Conservation (phyloP, 2,113 vertebrate genomes). For the Sus scrofa region DNA sequence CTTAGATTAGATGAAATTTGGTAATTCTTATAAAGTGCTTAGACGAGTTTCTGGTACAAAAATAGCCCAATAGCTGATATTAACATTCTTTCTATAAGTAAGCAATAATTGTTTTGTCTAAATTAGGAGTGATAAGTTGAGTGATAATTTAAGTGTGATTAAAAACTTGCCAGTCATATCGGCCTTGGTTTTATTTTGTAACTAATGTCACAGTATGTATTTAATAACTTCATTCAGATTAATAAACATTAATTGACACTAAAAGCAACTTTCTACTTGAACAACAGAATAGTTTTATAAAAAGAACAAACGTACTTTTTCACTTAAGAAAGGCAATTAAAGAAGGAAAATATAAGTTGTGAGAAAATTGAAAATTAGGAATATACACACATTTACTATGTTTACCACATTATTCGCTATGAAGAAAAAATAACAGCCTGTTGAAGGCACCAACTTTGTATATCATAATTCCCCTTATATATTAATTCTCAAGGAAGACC, state of each 20-base stretch:
- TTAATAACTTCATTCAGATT: not conserved
- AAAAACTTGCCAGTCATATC: not conserved
- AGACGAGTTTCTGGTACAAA: not conserved
- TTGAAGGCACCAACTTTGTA: not conserved
- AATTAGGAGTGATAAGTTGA: not conserved
- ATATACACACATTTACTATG: not conserved
- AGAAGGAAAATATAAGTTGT: not conserved
- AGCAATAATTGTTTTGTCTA: not conserved
- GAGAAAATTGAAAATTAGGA: not conserved
- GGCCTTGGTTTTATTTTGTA: not conserved
- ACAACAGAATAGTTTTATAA: not conserved
- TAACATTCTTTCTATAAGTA: not conserved
- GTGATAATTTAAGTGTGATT: not conserved
- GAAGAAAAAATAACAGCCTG: not conserved
- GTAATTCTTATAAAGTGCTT: not conserved
- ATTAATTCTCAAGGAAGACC: not conserved
- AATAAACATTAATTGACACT: not conserved
- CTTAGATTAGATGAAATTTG: slow-evolving; percentile 22
- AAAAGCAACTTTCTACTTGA: not conserved
- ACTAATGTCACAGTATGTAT: not conserved
- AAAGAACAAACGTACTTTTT: not conserved
- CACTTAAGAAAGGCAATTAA: not conserved
- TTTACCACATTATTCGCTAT: not conserved
- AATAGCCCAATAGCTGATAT: not conserved
- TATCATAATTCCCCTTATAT: not conserved